These are phyloP conservation scores for Quadroppia sp. DNA, from an alignment of 2,888 invertebrate species.

Conservation along the genomic window DNA sequence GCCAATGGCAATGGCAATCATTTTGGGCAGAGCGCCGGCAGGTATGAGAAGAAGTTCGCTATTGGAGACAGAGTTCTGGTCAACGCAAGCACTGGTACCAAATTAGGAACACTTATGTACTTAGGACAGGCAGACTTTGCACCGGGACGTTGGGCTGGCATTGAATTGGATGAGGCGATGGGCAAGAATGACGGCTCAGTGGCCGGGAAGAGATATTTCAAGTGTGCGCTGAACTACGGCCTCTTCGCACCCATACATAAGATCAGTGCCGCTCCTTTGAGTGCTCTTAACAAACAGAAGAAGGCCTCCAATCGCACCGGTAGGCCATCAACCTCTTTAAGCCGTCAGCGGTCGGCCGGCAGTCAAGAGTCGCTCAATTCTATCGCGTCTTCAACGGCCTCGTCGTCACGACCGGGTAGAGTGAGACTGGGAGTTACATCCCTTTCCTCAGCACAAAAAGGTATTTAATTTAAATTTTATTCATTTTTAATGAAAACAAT, in stretches of 20 bases:
- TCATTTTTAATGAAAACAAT: background rate
- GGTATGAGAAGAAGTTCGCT: background rate
- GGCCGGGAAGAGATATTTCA: constrained; percentile 69
- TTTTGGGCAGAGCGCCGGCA: background rate
- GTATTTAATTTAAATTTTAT: too few species aligned
- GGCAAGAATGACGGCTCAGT: constrained; percentile 44
- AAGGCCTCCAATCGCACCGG: background rate
- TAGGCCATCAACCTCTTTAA: background rate
- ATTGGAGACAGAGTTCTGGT: constrained; percentile 42
- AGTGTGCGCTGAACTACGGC: constrained; percentile 82
- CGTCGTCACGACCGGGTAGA: constrained; percentile 41
- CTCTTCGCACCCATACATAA: constrained; percentile 88
- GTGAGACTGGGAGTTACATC: constrained; percentile 46
- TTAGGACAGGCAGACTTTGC: constrained; percentile 42
- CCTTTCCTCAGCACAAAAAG: constrained; percentile 44
- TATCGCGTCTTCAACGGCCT: constrained; percentile 39
- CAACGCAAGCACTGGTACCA: constrained; percentile 39
- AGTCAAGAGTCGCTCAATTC: constrained; percentile 43
- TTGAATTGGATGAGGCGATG: constrained; percentile 38
- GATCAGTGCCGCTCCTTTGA: constrained; percentile 56
- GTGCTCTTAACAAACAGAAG: constrained; percentile 3
- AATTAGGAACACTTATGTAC: constrained; percentile 39
- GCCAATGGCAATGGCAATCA: background rate
- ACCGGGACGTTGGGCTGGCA: constrained; percentile 42
- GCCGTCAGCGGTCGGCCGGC: constrained; percentile 29